These are phyloP conservation scores for Polydrusus pterygomalis DNA, from an alignment of 2,888 invertebrate species.

Conservation along the genomic window DNA sequence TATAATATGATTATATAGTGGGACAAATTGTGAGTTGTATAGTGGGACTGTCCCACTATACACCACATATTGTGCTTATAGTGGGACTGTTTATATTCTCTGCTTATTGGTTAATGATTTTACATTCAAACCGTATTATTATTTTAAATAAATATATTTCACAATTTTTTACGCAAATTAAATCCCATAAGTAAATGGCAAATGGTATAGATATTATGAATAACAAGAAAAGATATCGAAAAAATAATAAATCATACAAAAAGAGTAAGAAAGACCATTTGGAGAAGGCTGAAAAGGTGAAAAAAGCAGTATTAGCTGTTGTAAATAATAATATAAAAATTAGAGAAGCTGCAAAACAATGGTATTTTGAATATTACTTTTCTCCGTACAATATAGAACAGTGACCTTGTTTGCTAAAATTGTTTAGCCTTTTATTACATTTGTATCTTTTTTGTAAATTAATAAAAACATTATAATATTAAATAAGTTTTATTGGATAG, in stretches of 20 bases:
- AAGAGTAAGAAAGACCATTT: background rate
- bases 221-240: background rate
- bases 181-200: background rate
- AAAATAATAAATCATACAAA: background rate
- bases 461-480: too few species aligned
- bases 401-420: too few species aligned
- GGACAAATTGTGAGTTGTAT: background rate
- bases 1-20: background rate
- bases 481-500: too few species aligned
- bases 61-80: background rate
- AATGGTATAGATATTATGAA: background rate
- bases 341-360: background rate
- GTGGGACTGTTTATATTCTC: slow-evolving; percentile 1
- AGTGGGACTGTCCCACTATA: background rate
- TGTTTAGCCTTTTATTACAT: too few species aligned
- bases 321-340: background rate
- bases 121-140: background rate
- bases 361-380: background rate
- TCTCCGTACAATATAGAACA: background rate
- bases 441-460: too few species aligned
- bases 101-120: slow-evolving; percentile 9
- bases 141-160: background rate
- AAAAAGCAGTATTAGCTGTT: background rate
- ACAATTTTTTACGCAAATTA: background rate
- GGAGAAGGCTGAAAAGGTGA: background rate